phyloP scores from a whole-genome alignment of 2,113 vertebrate species.

The Crotalus horridus region DNA sequence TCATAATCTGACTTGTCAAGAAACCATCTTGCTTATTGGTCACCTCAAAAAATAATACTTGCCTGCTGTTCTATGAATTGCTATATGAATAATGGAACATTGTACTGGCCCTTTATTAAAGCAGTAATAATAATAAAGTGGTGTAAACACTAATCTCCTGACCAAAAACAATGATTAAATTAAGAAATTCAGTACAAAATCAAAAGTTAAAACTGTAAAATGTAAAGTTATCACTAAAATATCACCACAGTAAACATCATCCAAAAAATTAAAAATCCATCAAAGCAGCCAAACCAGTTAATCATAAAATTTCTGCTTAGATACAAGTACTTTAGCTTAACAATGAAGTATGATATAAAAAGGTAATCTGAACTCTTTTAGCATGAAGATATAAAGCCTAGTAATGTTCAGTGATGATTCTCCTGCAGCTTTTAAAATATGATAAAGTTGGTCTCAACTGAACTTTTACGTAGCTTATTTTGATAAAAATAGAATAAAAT shows the following conservation, averaged over 20 bases:
- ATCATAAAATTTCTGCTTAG: neutral
- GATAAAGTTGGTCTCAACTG: neutral
- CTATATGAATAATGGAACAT: neutral
- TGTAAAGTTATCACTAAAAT: neutral
- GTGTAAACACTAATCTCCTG: neutral
- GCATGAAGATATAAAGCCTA: neutral
- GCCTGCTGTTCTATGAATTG: neutral
- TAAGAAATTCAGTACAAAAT: neutral
- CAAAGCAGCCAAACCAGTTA: neutral
- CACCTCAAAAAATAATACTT: neutral
- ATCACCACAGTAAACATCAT: neutral
- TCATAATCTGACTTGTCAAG: neutral
- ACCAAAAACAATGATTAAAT: neutral
- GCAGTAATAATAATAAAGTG: neutral
- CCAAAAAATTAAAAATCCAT: neutral
- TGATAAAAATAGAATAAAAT: neutral
- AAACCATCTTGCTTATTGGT: neutral
- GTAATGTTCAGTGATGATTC: neutral
- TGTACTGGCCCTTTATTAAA: neutral
- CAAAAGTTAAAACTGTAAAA: neutral
- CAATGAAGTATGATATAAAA: neutral
- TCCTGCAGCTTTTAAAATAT: neutral
- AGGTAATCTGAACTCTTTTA: neutral
- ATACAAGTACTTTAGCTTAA: neutral
- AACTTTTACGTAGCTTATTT: neutral